Evolutionary conservation across 2,797 vertebrate species (phyloP).

Genomic region (Yasuhikotakia modesta): DNA sequence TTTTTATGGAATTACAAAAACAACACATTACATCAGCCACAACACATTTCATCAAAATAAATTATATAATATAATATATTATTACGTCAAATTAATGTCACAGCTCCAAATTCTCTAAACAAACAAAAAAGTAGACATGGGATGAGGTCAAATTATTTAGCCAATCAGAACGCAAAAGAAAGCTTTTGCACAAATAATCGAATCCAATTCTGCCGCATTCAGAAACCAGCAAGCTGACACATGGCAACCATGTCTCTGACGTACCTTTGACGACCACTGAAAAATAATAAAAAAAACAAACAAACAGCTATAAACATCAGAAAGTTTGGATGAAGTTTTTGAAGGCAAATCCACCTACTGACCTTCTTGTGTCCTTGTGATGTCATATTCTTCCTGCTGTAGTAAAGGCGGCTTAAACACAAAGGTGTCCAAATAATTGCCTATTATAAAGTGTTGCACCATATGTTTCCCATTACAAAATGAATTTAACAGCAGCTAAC

Average conservation of each 20-base stretch:
- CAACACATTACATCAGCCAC: too few species aligned
- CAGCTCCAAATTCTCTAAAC: too few species aligned
- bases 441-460: constrained; percentile 13
- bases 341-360: constrained; percentile 1
- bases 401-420: constrained; percentile 9
- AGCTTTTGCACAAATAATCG: background rate
- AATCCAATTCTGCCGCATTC: background rate
- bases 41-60: background rate
- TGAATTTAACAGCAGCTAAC: constrained; percentile 25
- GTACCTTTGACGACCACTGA: background rate
- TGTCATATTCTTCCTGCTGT: background rate
- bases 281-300: background rate
- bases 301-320: background rate
- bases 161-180: too few species aligned
- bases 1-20: background rate
- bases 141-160: background rate
- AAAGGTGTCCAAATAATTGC: constrained; percentile 23
- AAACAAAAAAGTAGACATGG: background rate
- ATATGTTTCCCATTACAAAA: constrained; percentile 32
- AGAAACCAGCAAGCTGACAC: background rate
- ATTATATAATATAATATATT: background rate
- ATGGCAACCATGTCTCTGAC: background rate
- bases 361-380: constrained; percentile 15
- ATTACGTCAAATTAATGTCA: background rate
- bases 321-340: background rate